phyloP scores from a whole-genome alignment of 2,797 vertebrate genomes.

The Acropternis orthonyx region DNA sequence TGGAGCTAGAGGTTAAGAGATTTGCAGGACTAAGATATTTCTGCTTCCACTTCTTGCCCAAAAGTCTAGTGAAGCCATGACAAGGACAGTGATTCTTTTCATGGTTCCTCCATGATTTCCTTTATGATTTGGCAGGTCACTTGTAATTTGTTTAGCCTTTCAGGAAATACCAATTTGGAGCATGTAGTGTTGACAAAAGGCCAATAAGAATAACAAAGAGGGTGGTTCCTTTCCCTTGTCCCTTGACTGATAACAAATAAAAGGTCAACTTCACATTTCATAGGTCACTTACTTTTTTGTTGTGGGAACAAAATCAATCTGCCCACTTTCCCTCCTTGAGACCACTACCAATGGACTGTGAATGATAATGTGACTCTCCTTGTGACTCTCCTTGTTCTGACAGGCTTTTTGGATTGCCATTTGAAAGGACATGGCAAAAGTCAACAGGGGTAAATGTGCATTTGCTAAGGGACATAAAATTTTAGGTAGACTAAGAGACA shows the following conservation, averaged over 20 bases:
- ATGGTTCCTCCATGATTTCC: not conserved
- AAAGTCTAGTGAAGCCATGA: not conserved
- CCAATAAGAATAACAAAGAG: slow-evolving; percentile 74
- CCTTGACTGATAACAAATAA: slow-evolving; percentile 68
- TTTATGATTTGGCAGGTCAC: slow-evolving; percentile 26
- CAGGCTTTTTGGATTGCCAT: slow-evolving; percentile 6
- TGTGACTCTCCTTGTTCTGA: slow-evolving; percentile 1
- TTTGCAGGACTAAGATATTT: not conserved
- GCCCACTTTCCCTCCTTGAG: slow-evolving; percentile 48
- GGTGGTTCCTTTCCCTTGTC: slow-evolving; percentile 67
- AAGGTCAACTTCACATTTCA: slow-evolving; percentile 76
- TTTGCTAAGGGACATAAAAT: not conserved
- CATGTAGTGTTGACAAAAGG: slow-evolving; percentile 56
- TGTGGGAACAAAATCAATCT: slow-evolving; percentile 43
- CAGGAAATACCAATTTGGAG: slow-evolving; percentile 52
- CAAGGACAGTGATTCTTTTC: not conserved
- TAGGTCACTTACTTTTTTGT: slow-evolving; percentile 75
- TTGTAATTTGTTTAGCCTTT: slow-evolving; percentile 71
- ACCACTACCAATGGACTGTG: slow-evolving; percentile 54
- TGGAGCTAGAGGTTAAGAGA: not conserved
- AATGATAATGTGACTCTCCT: slow-evolving; percentile 39
- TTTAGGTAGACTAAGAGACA: not conserved
- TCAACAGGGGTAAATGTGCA: not conserved
- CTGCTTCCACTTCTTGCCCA: not conserved
- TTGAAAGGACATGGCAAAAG: slow-evolving; percentile 51